Percentiles rank a stretch among this genome's conserved stretches.
phyloP scores from a whole-genome alignment of 2,113 vertebrate genomes.

The Mus pahari region DNA sequence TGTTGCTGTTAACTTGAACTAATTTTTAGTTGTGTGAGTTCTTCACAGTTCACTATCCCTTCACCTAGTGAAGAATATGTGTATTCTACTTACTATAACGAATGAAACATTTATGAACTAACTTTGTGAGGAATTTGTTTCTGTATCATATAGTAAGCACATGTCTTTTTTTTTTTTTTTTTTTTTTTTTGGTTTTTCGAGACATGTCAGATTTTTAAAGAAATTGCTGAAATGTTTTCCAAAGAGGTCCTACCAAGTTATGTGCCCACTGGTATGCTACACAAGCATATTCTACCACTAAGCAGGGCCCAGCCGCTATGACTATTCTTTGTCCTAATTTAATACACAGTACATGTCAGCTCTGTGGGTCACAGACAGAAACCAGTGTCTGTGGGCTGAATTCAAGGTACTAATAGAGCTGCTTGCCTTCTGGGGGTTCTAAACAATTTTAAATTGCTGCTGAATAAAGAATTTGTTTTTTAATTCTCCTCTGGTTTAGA shows the following conservation, averaged over 20 bases:
- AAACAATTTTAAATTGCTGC: constrained; percentile 3
- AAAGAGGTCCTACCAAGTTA: neutral
- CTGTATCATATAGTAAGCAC: neutral
- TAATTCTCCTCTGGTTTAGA: neutral
- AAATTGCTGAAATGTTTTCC: neutral
- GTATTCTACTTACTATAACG: neutral
- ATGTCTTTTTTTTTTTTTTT: too few species aligned
- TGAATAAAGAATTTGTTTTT: neutral
- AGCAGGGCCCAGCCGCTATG: too few species aligned
- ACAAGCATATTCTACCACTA: neutral
- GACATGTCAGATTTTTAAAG: neutral
- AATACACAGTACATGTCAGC: neutral
- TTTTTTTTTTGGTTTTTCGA: too few species aligned
- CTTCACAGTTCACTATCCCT: neutral
- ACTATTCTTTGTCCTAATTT: neutral
- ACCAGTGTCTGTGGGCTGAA: too few species aligned
- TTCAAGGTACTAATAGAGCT: neutral
- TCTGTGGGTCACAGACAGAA: neutral
- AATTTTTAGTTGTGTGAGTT: neutral
- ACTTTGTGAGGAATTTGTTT: neutral
- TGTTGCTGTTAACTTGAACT: neutral
- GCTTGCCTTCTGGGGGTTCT: neutral
- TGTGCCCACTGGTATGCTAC: neutral
- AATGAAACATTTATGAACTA: neutral
- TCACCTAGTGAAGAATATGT: neutral